phyloP scores from a whole-genome alignment of 1,140 invertebrate genomes.

The Leptinotarsa texana region DNA sequence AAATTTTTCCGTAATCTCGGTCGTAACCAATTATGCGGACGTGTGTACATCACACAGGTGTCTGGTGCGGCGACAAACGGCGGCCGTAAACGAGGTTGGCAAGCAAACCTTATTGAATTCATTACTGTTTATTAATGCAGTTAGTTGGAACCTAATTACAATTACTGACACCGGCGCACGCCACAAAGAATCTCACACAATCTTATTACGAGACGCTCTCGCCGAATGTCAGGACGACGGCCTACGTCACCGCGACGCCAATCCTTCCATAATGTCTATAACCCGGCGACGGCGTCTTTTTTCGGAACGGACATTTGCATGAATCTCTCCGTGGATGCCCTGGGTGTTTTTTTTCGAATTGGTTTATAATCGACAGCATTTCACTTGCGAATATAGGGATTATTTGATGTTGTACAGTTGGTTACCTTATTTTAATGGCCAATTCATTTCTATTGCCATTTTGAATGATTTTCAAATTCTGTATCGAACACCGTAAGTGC shows the following conservation, averaged over 20 bases:
- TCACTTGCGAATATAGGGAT: too few relatives aligned
- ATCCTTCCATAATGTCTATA: constrained; percentile 10
- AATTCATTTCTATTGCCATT: too few relatives aligned
- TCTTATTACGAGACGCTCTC: constrained; percentile 45
- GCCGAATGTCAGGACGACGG: constrained; percentile 37
- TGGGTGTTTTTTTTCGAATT: too few relatives aligned
- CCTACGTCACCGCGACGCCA: constrained; percentile 20
- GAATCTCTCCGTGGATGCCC: not conserved
- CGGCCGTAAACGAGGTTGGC: constrained; percentile 43
- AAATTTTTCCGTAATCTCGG: too few relatives aligned
- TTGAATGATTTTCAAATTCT: too few relatives aligned
- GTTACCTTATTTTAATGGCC: too few relatives aligned
- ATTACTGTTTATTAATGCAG: constrained; percentile 55
- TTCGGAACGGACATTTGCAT: constrained; percentile 9
- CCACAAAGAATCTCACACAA: constrained; percentile 53
- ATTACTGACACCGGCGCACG: constrained; percentile 51
- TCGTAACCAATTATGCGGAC: not conserved
- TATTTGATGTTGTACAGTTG: too few relatives aligned
- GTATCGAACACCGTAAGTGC: too few relatives aligned
- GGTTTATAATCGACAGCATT: too few relatives aligned
- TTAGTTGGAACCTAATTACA: constrained; percentile 53
- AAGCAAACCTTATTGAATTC: constrained; percentile 53
- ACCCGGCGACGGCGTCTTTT: constrained; percentile 21
- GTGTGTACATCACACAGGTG: constrained; percentile 5
- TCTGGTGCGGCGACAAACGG: constrained; percentile 37